Conservation (phyloP, 2,113 vertebrate species). For the Galemys pyrenaicus region DNA sequence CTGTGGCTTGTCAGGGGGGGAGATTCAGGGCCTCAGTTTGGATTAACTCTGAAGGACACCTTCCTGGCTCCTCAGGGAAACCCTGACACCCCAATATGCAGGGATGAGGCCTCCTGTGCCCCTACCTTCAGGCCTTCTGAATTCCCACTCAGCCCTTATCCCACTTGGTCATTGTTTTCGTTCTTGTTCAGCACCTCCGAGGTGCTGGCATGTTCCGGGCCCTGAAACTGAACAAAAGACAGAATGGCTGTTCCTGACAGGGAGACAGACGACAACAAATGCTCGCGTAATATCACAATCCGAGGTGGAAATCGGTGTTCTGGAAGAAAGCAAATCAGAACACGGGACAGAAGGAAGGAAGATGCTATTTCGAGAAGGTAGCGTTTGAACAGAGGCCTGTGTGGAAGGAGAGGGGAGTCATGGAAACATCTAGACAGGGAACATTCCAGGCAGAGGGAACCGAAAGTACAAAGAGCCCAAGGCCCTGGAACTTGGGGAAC, state of each 20-base stretch:
- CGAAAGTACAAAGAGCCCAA: not conserved
- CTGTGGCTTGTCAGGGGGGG: not conserved
- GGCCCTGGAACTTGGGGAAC: not conserved
- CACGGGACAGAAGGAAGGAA: not conserved
- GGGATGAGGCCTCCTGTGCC: not conserved
- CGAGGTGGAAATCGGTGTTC: not conserved
- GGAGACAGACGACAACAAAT: rapidly evolving
- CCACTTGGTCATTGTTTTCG: not conserved
- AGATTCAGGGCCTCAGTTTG: not conserved
- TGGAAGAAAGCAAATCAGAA: not conserved
- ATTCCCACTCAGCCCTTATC: not conserved
- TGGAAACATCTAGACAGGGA: not conserved
- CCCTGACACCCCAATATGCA: not conserved
- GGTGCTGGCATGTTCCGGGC: not conserved
- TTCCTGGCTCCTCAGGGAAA: not conserved
- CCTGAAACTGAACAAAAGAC: not conserved
- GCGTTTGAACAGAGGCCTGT: not conserved
- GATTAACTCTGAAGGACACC: not conserved
- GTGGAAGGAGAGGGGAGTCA: not conserved
- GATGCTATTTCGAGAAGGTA: not conserved
- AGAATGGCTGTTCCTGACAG: not conserved
- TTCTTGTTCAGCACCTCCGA: not conserved
- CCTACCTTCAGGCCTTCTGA: not conserved
- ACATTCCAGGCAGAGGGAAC: not conserved
- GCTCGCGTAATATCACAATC: rapidly evolving